These are phyloP conservation scores for Bostrychus sinensis DNA, from an alignment of 2,113 vertebrate genomes.

Conservation along the genomic window DNA sequence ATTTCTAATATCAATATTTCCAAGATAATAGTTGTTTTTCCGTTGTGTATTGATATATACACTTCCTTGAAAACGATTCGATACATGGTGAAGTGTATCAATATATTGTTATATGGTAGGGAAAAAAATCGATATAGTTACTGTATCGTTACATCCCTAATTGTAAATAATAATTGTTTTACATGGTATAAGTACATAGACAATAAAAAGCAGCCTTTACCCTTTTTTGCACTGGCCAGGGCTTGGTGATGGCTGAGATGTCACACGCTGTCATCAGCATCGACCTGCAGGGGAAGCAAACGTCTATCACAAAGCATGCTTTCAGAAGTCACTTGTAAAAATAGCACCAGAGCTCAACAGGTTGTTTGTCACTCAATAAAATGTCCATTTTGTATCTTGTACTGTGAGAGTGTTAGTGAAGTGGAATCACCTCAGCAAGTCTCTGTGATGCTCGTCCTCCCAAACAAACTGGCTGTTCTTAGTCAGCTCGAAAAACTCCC, in stretches of 20 bases:
- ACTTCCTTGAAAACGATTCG: no score
- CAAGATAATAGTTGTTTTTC: no score
- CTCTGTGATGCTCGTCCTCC: conserved; percentile 90
- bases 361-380: background rate
- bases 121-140: no score
- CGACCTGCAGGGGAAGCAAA: conserved; percentile 78
- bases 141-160: no score
- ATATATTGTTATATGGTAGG: no score
- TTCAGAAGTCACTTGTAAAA: background rate
- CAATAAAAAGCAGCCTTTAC: conserved; percentile 67
- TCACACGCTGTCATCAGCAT: conserved; percentile 99
- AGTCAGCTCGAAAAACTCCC: conserved; percentile 95
- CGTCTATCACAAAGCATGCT: background rate
- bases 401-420: background rate
- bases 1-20: no score
- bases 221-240: conserved; percentile 96
- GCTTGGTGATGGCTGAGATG: conserved; percentile 98
- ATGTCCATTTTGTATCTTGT: background rate
- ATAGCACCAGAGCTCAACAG: background rate
- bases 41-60: no score
- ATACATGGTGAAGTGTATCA: no score
- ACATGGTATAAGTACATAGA: no score
- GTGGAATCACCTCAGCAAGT: conserved; percentile 86
- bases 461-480: conserved; percentile 90
- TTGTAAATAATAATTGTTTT: no score